Evolutionary conservation across 92 coral and sea anemone species (phyloP).

Genomic region (Pocillopora meandrina): DNA sequence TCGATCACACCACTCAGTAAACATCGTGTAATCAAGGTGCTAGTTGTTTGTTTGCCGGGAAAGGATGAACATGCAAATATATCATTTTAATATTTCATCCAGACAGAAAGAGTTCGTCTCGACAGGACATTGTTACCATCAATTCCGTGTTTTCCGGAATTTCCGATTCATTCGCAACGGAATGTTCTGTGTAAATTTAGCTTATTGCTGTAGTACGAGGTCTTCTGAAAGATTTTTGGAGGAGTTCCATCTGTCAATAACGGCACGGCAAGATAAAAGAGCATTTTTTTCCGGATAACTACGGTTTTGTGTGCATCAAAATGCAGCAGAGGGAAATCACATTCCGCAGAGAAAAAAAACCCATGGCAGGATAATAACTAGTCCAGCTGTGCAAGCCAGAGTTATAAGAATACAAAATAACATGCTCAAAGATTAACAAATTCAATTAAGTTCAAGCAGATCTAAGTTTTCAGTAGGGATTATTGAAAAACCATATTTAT

Average conservation of each 20-base stretch:
- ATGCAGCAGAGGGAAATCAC: no score
- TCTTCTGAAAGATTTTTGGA: not conserved
- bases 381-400: no score
- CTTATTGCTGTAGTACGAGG: not conserved
- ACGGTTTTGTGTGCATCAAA: not conserved
- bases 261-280: not conserved
- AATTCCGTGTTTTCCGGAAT: constrained; percentile 5
- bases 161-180: not conserved
- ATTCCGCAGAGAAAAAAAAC: no score
- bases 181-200: not conserved
- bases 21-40: not conserved
- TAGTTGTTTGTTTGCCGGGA: not conserved
- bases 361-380: no score
- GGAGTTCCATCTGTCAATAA: not conserved
- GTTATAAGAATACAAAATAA: no score
- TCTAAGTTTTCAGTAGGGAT: no score
- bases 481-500: no score
- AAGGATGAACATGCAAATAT: not conserved
- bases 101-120: not conserved
- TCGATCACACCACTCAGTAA: no score
- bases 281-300: not conserved
- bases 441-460: no score
- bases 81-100: not conserved
- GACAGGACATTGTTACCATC: not conserved
- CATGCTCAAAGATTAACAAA: no score